Conservation (phyloP, 2,888 invertebrate species). For the Agriopis leucophaearia region DNA sequence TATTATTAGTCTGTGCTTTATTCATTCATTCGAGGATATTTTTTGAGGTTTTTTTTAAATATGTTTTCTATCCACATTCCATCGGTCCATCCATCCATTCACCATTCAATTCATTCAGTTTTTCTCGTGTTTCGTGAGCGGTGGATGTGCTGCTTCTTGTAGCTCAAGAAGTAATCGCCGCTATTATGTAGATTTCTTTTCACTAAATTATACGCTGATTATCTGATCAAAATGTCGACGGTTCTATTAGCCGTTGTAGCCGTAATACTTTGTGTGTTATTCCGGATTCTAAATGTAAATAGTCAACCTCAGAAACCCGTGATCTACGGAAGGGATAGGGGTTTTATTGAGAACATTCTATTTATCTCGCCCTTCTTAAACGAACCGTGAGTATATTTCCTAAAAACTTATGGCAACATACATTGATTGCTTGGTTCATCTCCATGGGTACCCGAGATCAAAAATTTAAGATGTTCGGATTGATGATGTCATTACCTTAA, state of each 20-base stretch:
- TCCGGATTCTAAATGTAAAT: slow-evolving; percentile 94
- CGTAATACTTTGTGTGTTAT: slow-evolving; percentile 93
- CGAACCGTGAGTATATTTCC: slow-evolving; percentile 92
- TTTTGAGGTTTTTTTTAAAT: no score
- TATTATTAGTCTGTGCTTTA: no score
- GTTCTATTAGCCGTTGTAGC: slow-evolving; percentile 93
- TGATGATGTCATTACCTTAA: slow-evolving; percentile 69
- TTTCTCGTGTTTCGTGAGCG: slow-evolving; percentile 53
- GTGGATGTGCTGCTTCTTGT: slow-evolving; percentile 53
- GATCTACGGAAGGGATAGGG: slow-evolving; percentile 91
- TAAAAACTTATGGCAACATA: not conserved
- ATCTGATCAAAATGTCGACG: slow-evolving; percentile 88
- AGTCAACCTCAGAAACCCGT: slow-evolving; percentile 93
- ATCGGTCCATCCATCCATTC: not conserved
- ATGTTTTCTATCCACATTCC: no score
- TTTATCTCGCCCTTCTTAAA: slow-evolving; percentile 92
- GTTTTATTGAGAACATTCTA: slow-evolving; percentile 91
- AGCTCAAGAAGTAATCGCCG: slow-evolving; percentile 56
- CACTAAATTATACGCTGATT: slow-evolving; percentile 42
- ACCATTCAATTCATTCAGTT: slow-evolving; percentile 31
- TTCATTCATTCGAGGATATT: no score
- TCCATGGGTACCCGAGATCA: not conserved
- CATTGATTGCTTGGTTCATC: not conserved
- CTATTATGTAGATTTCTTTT: slow-evolving; percentile 71
- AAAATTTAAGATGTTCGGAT: slow-evolving; percentile 26